Conservation (phyloP, 2,888 invertebrate genomes). For the Tinea trinotella region DNA sequence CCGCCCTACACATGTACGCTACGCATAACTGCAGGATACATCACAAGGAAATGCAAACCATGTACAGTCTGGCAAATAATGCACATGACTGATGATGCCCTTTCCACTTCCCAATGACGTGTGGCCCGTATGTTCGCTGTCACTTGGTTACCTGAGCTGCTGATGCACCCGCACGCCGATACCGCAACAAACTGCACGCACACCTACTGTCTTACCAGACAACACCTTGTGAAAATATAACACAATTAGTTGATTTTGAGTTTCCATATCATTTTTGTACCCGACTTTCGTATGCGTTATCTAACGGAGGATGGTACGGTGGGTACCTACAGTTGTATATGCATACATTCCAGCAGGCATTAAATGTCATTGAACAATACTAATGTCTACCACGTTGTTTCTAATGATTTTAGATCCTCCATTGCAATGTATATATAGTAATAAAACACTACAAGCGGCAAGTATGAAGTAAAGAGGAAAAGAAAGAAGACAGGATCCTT, state of each 20-base stretch:
- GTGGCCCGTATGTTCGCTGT: neutral
- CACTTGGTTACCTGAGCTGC: conserved; percentile 27
- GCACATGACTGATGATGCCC: too few species aligned
- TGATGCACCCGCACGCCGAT: conserved; percentile 22
- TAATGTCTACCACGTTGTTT: neutral
- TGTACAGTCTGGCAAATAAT: too few species aligned
- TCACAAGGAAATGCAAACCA: conserved; percentile 71
- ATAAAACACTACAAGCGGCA: conserved; percentile 59
- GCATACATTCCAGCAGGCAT: neutral
- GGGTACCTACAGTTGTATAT: neutral
- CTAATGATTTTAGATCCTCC: conserved; percentile 44
- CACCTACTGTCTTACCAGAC: conserved; percentile 72
- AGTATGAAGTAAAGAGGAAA: conserved; percentile 35
- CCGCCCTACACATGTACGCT: conserved; percentile 55
- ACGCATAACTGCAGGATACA: conserved; percentile 60
- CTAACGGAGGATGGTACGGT: neutral
- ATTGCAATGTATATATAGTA: conserved; percentile 37
- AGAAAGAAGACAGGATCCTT: conserved; percentile 51
- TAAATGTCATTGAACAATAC: neutral
- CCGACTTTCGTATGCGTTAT: conserved; percentile 26
- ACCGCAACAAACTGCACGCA: conserved; percentile 37
- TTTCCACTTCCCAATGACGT: neutral
- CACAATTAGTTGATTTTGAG: conserved; percentile 70
- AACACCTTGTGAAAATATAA: conserved; percentile 73
- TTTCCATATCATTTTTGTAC: conserved; percentile 44